Evolutionary conservation across 2,888 invertebrate genomes (phyloP).

Genomic region (Erebia epiphron): DNA sequence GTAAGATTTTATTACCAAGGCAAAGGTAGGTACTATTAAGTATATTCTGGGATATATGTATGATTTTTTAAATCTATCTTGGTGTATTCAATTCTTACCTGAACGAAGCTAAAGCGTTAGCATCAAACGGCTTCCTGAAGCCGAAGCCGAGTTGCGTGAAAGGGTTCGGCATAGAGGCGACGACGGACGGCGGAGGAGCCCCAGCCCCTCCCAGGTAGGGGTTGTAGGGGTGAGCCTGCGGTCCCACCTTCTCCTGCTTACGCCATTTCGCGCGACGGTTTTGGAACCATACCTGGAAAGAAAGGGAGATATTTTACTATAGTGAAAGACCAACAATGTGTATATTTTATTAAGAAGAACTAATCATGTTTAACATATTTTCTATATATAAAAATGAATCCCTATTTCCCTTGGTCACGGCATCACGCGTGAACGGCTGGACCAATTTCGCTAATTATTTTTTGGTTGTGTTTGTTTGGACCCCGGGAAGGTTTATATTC

Average conservation of each 20-base stretch:
- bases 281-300: conserved; percentile 95
- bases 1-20: too few species aligned
- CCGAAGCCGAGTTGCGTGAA: conserved; percentile 91
- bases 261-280: conserved; percentile 96
- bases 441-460: too few species aligned
- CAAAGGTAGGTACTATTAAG: too few species aligned
- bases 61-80: neutral
- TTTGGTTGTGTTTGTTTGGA: too few species aligned
- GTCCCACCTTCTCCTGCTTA: conserved; percentile 96
- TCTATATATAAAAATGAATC: too few species aligned
- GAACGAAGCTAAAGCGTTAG: conserved; percentile 86
- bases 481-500: too few species aligned
- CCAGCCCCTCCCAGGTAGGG: conserved; percentile 88
- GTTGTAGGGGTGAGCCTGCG: conserved; percentile 94
- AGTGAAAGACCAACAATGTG: too few species aligned
- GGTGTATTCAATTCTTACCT: conserved; percentile 73
- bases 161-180: conserved; percentile 91
- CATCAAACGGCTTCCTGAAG: conserved; percentile 88
- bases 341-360: too few species aligned
- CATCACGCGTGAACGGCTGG: too few species aligned
- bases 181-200: conserved; percentile 86
- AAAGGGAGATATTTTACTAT: conserved; percentile 23
- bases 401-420: too few species aligned
- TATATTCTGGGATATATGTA: too few species aligned
- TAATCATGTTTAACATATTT: too few species aligned